These are phyloP conservation scores for Hoplodrina blanda DNA, from an alignment of 2,888 invertebrate species.

Conservation along the genomic window DNA sequence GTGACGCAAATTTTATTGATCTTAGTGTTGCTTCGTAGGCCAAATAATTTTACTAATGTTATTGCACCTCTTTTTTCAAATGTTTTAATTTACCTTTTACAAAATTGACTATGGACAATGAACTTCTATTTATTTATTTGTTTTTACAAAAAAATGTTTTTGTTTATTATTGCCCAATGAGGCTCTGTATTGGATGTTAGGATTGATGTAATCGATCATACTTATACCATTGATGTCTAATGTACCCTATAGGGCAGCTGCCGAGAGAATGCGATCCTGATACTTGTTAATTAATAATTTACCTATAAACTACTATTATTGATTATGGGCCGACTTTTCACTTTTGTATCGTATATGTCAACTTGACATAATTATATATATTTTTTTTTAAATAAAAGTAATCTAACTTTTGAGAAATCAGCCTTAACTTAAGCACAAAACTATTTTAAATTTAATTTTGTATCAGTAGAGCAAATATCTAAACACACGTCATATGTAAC, in stretches of 20 bases:
- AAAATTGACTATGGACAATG: conserved; percentile 2
- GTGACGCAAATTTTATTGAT: background rate
- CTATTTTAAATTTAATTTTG: too few species aligned
- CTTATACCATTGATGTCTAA: conserved; percentile 37
- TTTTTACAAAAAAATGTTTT: background rate
- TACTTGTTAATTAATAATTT: too few species aligned
- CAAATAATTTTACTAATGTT: background rate
- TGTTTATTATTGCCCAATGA: conserved; percentile 10
- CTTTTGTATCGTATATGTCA: too few species aligned
- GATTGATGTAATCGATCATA: conserved; percentile 34
- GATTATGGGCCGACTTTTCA: too few species aligned
- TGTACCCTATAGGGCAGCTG: background rate
- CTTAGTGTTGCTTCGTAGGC: background rate
- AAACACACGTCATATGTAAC: too few species aligned
- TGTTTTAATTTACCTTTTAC: conserved; percentile 1
- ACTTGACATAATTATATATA: too few species aligned
- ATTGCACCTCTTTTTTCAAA: conserved; percentile 1
- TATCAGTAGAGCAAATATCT: too few species aligned
- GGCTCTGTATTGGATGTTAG: conserved; percentile 17
- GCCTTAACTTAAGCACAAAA: too few species aligned
- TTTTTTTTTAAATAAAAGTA: too few species aligned
- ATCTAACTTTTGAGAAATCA: too few species aligned
- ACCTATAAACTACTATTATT: too few species aligned
- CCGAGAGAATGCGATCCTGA: background rate
- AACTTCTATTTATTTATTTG: background rate